Evolutionary conservation across 2,888 invertebrate genomes (phyloP).

Genomic region (Diploptera punctata): DNA sequence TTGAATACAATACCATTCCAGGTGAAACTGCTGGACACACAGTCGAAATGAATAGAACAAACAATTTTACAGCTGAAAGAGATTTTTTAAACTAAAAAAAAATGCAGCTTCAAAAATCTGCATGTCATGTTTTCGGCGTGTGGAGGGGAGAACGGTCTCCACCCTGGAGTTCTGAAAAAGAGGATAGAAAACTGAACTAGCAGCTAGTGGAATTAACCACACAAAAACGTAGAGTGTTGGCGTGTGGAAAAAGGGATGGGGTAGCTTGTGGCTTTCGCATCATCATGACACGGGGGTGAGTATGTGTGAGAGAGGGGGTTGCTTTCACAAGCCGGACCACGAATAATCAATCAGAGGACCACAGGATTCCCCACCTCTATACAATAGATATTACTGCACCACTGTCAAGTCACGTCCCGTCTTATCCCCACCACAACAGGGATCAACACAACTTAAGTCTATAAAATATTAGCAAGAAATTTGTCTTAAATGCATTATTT

Average conservation of each 20-base stretch:
- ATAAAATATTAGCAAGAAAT: no score
- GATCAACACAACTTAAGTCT: no score
- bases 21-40: no score
- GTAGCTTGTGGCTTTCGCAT: not conserved
- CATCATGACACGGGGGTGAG: not conserved
- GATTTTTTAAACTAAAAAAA: no score
- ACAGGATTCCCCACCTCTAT: not conserved
- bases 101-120: no score
- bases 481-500: no score
- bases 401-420: no score
- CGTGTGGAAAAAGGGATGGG: not conserved
- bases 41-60: constrained; percentile 1
- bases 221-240: not conserved
- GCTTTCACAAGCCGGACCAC: constrained; percentile 5
- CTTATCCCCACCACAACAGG: no score
- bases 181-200: not conserved
- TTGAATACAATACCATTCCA: no score
- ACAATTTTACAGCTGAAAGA: constrained; percentile 2
- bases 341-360: constrained; percentile 16
- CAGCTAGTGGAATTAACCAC: constrained; percentile 2
- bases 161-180: not conserved
- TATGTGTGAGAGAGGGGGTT: no score
- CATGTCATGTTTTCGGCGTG: constrained; percentile 3
- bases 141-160: not conserved
- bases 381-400: not conserved